Evolutionary conservation across 2,113 vertebrate genomes (phyloP), one percentile per base, ranked within the genome.

Genomic region (Monarcha castaneiventris): DNA sequence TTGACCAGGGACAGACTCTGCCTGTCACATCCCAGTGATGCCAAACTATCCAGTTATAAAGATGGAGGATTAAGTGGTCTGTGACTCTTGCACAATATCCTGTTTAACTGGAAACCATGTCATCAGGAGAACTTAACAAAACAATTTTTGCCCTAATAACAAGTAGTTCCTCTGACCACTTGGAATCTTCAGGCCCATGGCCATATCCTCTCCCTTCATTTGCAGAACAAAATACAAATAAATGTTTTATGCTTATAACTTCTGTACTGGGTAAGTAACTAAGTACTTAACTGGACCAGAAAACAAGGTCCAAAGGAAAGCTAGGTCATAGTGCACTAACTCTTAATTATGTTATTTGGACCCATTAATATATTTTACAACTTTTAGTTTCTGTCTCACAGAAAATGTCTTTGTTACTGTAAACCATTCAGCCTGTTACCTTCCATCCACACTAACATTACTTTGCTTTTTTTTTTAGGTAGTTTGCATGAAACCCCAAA

Each of bases 11-110:
- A 11, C 1, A n/a, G 20, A 29, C 29, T 30, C 56, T 4, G 2
- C 25, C 13, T 37, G 12, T 25, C 5, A 0, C 20, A 7, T 55
- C 43, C n/a, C 19, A 16, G 33, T 0, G 20, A 30, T 25, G 61
- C 43, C n/a, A 35, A 41, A 41, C 13, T 17, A 16, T 3, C 10
- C 41, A 17, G 20, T n/a, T n/a, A 30, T 7, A 29, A 68, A 68
- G 16, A 10, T 2, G 6, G 4, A 77, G 29, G 23, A 33, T 62
- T 44, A 39, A 43, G 19, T 9, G 2, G 4, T 16, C 35, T 16
- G 1, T 5, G 29, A 35, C 54, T 63, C n/a, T 33, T 56, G 22
- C 2, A 15, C 20, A 18, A n/a, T 1, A 2, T 21, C 35, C 39
- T 64, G 1, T 39, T 63, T 55, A 76, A 59, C 39, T 46, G 63